Conservation (phyloP, 2,797 vertebrate species). For the Cheirogaleus major region DNA sequence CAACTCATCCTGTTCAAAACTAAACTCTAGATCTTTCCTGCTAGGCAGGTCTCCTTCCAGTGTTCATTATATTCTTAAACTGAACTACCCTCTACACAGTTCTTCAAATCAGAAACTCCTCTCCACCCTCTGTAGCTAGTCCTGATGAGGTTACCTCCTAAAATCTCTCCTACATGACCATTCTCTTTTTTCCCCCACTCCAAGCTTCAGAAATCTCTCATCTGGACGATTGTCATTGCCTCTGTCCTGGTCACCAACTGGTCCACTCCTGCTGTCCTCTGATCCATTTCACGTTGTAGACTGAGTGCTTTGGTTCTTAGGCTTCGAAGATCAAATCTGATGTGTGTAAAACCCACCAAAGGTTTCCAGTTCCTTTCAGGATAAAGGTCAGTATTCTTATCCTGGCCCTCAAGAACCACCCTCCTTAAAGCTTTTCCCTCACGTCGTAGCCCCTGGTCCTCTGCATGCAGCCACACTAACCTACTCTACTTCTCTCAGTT, state of each 20-base stretch:
- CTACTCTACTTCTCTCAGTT: not conserved
- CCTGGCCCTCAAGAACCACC: not conserved
- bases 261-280: not conserved
- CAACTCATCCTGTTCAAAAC: not conserved
- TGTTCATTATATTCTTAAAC: not conserved
- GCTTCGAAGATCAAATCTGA: not conserved
- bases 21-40: not conserved
- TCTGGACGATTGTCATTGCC: fast-evolving
- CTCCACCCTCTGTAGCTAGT: not conserved
- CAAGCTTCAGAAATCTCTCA: not conserved
- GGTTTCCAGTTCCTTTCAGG: not conserved
- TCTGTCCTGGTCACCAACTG: not conserved
- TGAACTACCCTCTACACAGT: not conserved
- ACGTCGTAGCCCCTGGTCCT: fast-evolving
- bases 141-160: not conserved
- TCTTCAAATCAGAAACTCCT: not conserved
- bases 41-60: not conserved
- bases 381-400: not conserved
- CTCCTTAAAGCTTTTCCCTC: not conserved
- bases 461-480: not conserved
- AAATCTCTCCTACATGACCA: not conserved
- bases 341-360: not conserved
- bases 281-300: not conserved
- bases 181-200: not conserved
- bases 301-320: not conserved